phyloP scores from a whole-genome alignment of 2,113 vertebrate genomes.

The Pristiophorus japonicus region DNA sequence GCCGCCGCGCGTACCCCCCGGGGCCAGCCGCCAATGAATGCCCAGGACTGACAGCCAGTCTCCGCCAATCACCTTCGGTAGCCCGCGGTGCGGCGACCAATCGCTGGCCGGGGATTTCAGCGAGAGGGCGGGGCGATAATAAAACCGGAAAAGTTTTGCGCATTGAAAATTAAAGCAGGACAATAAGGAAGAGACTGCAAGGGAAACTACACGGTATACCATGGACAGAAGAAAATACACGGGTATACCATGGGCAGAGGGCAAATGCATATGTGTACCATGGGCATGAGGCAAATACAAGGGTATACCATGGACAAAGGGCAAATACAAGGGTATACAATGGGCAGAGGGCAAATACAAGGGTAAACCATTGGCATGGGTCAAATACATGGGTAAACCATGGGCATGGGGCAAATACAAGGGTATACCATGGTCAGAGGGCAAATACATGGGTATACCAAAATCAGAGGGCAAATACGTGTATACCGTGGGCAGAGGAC shows the following conservation, averaged over 20 bases:
- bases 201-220: not conserved
- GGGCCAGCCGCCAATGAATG: no score
- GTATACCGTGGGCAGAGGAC: no score
- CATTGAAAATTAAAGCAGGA: not conserved
- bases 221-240: no score
- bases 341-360: not conserved
- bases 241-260: not conserved
- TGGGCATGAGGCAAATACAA: not conserved
- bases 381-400: no score
- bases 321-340: not conserved
- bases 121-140: not conserved
- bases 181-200: not conserved
- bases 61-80: not conserved
- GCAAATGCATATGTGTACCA: not conserved
- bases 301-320: no score
- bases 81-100: not conserved
- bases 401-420: no score
- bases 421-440: no score
- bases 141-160: not conserved
- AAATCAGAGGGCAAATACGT: no score
- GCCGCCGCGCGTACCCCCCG: not conserved
- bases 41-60: not conserved
- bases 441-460: no score
- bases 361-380: no score
- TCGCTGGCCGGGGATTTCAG: not conserved